Evolutionary conservation across 2,113 vertebrate species (phyloP), one percentile per base, ranked within the genome.

Genomic region (Otolemur garnettii): DNA sequence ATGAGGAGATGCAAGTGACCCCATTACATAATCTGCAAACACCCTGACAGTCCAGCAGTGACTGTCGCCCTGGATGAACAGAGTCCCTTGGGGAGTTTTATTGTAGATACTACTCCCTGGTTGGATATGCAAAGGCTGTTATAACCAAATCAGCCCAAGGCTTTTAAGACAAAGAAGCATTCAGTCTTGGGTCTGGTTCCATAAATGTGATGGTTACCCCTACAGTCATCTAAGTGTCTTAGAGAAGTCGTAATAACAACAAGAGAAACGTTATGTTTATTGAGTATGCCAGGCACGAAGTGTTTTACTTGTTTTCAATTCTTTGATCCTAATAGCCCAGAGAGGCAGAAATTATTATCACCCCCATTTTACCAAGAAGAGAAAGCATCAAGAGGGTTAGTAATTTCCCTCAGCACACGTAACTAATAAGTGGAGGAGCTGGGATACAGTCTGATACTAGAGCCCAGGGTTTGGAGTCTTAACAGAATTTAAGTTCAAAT

Each of bases 301-400:
- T 11, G 13, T 82, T 90, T 42, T 30, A 50, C n/a, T 88, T n/a
- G 66, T 80, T 78, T 94, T 69, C 72, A 72, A 35, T 55, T 17
- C 86, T 92, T 87, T 60, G 68, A 60, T 92, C 72, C 59, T 28
- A 91, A 66, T 35, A 86, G 57, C 14, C 24, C 50, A 71, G 35
- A 87, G 53, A 94, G 19, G 64, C 50, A 93, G 45, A 64, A 94
- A 94, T 82, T 68, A 45, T 13, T 77, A 75, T 88, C 72, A 33
- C 22, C 26, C 17, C 5, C 60, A 22, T 79, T 57, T 95, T 57
- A 42, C 55, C 69, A 53, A 95, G 30, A 87, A 88, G 59, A 78
- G 64, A 90, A 85, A 85, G 30, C 30, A 59, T 68, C 30, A 42
- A 50, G 50, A 93, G 50, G 69, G 35, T 57, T 30, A 3, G 12